A percentile compares a stretch with the other conserved stretches of the same genome.
Evolutionary conservation across 1,140 invertebrate genomes (phyloP).

Genomic region (Meloidogyne exigua): DNA sequence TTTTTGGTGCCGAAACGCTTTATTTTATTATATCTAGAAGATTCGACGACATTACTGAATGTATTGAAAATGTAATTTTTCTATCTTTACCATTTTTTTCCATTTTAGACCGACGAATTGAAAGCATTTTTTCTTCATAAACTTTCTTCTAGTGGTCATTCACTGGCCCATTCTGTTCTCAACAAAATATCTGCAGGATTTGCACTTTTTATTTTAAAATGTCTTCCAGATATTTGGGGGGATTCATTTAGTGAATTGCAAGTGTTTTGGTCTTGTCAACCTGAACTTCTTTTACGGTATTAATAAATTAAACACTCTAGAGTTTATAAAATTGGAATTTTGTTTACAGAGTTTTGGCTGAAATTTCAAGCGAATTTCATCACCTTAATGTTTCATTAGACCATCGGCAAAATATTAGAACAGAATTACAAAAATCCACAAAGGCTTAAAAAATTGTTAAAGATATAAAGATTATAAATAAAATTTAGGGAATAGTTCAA

Average conservation of each 20-base stretch:
- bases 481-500: slow-evolving; percentile 22
- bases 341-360: slow-evolving; percentile 29
- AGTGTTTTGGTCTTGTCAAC: slow-evolving; percentile 19
- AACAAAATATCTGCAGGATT: slow-evolving; percentile 27
- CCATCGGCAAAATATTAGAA: slow-evolving; percentile 20
- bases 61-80: slow-evolving; percentile 10
- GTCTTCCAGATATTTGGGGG: slow-evolving; percentile 27
- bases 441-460: slow-evolving; percentile 14
- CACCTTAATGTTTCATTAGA: slow-evolving; percentile 20
- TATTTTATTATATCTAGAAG: background rate
- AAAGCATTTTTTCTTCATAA: slow-evolving; percentile 23
- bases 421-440: slow-evolving; percentile 13
- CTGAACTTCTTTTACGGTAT: slow-evolving; percentile 24
- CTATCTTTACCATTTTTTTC: background rate
- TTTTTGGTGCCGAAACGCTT: slow-evolving; percentile 23
- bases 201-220: slow-evolving; percentile 25
- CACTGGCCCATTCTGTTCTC: slow-evolving; percentile 23
- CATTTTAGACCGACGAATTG: slow-evolving; percentile 11
- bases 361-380: slow-evolving; percentile 27
- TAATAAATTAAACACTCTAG: background rate
- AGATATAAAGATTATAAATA: background rate
- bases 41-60: slow-evolving; percentile 24
- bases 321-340: background rate
- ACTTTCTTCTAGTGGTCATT: slow-evolving; percentile 10
- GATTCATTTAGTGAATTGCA: slow-evolving; percentile 18